phyloP scores from a whole-genome alignment of 2,888 invertebrate species.

The Clivina fossor region DNA sequence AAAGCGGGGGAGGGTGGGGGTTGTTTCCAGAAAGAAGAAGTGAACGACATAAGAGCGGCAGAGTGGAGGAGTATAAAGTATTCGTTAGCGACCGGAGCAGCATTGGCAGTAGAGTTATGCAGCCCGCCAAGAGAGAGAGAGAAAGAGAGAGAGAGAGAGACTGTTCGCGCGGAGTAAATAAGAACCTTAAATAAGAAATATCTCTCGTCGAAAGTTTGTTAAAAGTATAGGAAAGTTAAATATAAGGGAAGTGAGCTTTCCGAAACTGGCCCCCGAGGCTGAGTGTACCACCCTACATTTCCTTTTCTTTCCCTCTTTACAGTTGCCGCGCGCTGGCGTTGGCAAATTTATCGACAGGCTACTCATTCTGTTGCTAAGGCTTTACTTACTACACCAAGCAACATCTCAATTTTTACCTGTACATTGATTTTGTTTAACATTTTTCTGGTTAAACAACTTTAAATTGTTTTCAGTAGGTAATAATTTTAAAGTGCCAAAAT shows the following conservation, averaged over 20 bases:
- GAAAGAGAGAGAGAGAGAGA: not conserved
- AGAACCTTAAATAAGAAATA: slow-evolving; percentile 31
- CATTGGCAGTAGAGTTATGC: slow-evolving; percentile 24
- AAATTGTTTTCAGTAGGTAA: no score
- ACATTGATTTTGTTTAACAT: no score
- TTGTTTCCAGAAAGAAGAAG: no score
- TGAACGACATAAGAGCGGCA: no score
- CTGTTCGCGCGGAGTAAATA: slow-evolving; percentile 13
- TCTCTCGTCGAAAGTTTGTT: slow-evolving; percentile 24
- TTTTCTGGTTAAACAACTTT: no score
- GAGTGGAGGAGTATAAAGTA: no score
- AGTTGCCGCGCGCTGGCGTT: not conserved
- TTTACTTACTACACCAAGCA: no score
- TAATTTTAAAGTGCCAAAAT: no score
- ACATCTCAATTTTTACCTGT: no score
- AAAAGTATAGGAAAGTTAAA: slow-evolving; percentile 25
- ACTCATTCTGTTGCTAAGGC: no score
- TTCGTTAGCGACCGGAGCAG: slow-evolving; percentile 2
- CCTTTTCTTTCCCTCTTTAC: not conserved
- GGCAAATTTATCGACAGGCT: slow-evolving; percentile 1
- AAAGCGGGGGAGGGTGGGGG: not conserved
- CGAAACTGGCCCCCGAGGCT: not conserved
- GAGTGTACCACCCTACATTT: not conserved
- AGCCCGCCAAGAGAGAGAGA: no score
- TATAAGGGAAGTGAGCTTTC: slow-evolving; percentile 17